A percentile compares a stretch with the other conserved stretches of the same genome.
These are phyloP conservation scores for Argyrosomus regius DNA, from an alignment of 2,797 vertebrate genomes.

Conservation along the genomic window DNA sequence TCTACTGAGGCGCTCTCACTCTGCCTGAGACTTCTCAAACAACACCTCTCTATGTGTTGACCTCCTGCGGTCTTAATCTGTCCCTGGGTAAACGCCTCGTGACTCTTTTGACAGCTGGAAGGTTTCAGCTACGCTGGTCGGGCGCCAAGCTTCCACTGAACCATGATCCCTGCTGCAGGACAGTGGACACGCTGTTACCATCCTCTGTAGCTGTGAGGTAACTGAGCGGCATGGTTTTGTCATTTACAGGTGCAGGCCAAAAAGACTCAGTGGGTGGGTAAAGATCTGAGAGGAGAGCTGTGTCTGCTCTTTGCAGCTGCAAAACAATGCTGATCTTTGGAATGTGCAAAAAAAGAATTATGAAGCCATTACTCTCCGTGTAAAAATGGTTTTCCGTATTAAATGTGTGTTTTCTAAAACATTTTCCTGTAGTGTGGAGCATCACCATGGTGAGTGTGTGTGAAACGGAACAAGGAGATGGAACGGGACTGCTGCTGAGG, in stretches of 20 bases:
- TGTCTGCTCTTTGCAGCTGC: constrained; percentile 38
- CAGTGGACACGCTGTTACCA: constrained; percentile 49
- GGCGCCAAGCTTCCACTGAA: constrained; percentile 56
- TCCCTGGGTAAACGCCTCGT: constrained; percentile 31
- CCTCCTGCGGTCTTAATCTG: constrained; percentile 37
- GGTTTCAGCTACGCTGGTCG: constrained; percentile 35
- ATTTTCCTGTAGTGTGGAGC: constrained; percentile 53
- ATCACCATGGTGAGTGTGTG: constrained; percentile 51
- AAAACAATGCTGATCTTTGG: constrained; percentile 43
- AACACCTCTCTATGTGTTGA: constrained; percentile 12
- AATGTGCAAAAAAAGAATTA: constrained; percentile 37
- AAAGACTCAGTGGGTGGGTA: constrained; percentile 47
- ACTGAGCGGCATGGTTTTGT: constrained; percentile 46
- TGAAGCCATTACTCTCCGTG: constrained; percentile 13
- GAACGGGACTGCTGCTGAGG: constrained; percentile 47
- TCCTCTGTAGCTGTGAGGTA: constrained; percentile 53
- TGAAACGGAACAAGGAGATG: constrained; percentile 55
- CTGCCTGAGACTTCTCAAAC: constrained; percentile 34
- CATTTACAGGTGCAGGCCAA: constrained; percentile 58
- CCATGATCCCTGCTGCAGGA: constrained; percentile 24
- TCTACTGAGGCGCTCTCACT: background rate
- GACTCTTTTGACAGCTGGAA: constrained; percentile 52
- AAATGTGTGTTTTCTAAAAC: constrained; percentile 53
- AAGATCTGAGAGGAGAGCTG: constrained; percentile 13
- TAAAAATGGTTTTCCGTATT: constrained; percentile 46